Base-by-base conservation (phyloP, 2,113 vertebrate species). In the Phycodurus eques region DNA sequence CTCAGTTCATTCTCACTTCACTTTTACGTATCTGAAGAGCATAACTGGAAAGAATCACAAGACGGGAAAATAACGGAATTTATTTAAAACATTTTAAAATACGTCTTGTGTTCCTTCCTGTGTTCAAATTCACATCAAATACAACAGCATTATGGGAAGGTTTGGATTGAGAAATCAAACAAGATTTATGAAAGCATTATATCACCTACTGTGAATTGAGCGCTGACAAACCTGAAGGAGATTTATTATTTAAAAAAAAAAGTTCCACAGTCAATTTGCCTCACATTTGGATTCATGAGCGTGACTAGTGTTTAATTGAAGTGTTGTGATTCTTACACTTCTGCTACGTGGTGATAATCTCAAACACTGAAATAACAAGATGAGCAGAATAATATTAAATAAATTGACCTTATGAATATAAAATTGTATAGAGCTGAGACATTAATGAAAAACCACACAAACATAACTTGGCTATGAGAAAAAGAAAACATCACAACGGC, bases 141-240 rank as follows among this genome's bases (percentile, higher is more conserved):
- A 49, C 70, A 70, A 64, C 64, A 74, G 22, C 56, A 73, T 71
- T 27, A 78, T 65, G 73, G 43, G 79, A 80, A 64, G 53, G 71
- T 78, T 54, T 78, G 2, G 46, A 61, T 63, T 59, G 76, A 59
- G 15, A 82, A 78, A 54, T 61, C 70, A 73, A 82, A 61, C 46
- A 80, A 62, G 71, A 77, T 71, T 69, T 80, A 72, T 74, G 67
- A 54, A 20, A 73, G 64, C 22, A 46, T 70, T 72, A 73, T 61
- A 66, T 67, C 77, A 11, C 81, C 70, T 62, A 75, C 68, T 57
- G 77, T 71, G 75, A 78, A 67, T 31, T 74, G 56, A 79, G 67
- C 61, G 20, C 5, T 64, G 67, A 79, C 22, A 76, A 73, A 81
- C 67, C 64, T 46, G 12, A 12, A 46, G 44, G 35, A 72, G 75